Conservation (phyloP, 2,113 vertebrate genomes). For the Machaerirhynchus nigripectus region DNA sequence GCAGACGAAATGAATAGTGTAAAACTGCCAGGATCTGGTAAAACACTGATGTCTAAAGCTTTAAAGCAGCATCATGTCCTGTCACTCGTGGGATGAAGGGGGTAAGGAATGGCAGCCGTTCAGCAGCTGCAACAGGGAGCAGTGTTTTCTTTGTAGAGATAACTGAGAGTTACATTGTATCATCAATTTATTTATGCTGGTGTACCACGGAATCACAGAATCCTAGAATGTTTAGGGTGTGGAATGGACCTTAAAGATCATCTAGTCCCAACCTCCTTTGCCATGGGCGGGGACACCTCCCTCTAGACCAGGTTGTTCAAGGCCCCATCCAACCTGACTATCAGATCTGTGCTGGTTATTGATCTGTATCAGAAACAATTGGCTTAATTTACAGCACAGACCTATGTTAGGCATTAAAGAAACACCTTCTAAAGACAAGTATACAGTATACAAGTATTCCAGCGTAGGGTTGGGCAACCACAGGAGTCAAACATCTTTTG, state of each 20-base stretch:
- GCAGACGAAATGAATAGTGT: not conserved
- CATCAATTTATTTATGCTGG: not conserved
- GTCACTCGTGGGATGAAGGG: not conserved
- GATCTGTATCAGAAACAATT: not conserved
- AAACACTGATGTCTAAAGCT: not conserved
- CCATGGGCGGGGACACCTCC: not conserved
- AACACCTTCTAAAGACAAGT: not conserved
- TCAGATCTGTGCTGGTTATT: not conserved
- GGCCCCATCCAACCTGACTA: too few relatives aligned
- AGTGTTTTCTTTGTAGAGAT: not conserved
- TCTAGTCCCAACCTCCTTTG: not conserved
- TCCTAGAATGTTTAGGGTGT: not conserved
- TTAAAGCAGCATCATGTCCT: rapidly evolving
- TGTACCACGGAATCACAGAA: not conserved
- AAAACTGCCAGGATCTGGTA: not conserved
- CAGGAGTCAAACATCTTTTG: not conserved
- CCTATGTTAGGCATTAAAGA: not conserved
- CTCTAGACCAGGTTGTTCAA: not conserved
- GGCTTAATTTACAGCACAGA: not conserved
- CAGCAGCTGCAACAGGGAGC: not conserved
- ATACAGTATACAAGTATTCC: not conserved
- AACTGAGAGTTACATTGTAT: not conserved
- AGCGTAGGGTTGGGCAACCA: not conserved
- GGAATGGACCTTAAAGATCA: not conserved
- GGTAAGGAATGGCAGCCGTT: not conserved